These are phyloP conservation scores for Balaeniceps rex DNA, from an alignment of 2,113 vertebrate genomes.

Conservation along the genomic window DNA sequence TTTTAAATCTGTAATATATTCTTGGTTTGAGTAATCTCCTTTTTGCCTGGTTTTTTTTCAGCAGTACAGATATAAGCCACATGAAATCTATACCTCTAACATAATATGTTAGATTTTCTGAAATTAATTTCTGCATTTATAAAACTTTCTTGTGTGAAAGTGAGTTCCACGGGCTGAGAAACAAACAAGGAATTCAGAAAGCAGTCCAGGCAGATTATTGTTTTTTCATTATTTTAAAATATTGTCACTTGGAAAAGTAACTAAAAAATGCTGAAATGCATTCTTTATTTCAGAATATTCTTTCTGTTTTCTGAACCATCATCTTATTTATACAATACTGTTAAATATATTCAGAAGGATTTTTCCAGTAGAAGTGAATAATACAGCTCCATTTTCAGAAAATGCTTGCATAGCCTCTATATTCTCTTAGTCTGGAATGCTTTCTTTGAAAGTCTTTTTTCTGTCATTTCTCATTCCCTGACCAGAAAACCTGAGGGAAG, in stretches of 20 bases:
- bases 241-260: background rate
- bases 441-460: background rate
- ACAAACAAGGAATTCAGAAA: background rate
- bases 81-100: background rate
- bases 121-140: background rate
- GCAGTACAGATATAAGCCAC: background rate
- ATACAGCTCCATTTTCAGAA: background rate
- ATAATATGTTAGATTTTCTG: background rate
- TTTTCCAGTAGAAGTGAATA: background rate
- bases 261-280: background rate
- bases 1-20: background rate
- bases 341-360: background rate
- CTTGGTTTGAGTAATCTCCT: background rate
- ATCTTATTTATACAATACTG: background rate
- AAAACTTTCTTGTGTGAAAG: accelerated
- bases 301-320: background rate
- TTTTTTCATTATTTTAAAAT: background rate
- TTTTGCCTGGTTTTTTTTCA: background rate
- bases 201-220: background rate
- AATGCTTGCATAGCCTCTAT: background rate
- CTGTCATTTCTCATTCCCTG: background rate
- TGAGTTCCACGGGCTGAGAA: background rate
- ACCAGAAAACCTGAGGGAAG: background rate
- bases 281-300: background rate
- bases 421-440: background rate